These are phyloP conservation scores for Melitaea athalia DNA, from an alignment of 2,888 invertebrate species.

Conservation along the genomic window DNA sequence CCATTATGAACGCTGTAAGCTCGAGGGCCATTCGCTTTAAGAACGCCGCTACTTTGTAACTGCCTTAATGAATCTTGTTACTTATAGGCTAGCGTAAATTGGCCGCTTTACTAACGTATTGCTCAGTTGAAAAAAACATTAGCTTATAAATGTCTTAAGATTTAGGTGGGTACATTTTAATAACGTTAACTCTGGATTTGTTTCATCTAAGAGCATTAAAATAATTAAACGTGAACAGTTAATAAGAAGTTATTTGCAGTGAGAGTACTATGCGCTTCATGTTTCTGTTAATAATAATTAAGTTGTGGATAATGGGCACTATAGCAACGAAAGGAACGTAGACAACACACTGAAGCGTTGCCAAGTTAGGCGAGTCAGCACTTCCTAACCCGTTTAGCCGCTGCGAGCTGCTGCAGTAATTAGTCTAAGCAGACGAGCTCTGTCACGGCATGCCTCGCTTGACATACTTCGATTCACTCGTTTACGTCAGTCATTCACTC, in stretches of 20 bases:
- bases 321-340: neutral
- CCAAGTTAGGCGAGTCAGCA: constrained; percentile 38
- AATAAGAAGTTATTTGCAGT: neutral
- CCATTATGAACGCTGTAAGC: constrained; percentile 80
- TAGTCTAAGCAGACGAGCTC: constrained; percentile 68
- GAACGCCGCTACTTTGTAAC: constrained; percentile 82
- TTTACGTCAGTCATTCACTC: constrained; percentile 51
- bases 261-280: neutral
- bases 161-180: neutral
- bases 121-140: constrained; percentile 52
- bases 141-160: constrained; percentile 43
- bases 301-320: neutral
- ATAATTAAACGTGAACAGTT: neutral
- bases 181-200: constrained; percentile 1
- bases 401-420: constrained; percentile 66
- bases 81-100: constrained; percentile 80
- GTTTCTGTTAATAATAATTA: neutral
- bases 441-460: constrained; percentile 49
- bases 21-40: constrained; percentile 82
- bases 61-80: constrained; percentile 81
- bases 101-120: constrained; percentile 70
- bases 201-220: neutral
- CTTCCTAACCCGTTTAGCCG: constrained; percentile 68
- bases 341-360: constrained; percentile 23
- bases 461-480: constrained; percentile 56